A percentile compares a stretch with the other conserved stretches of the same genome.
Conservation (phyloP, 2,797 vertebrate species). For the Champsocephalus esox region DNA sequence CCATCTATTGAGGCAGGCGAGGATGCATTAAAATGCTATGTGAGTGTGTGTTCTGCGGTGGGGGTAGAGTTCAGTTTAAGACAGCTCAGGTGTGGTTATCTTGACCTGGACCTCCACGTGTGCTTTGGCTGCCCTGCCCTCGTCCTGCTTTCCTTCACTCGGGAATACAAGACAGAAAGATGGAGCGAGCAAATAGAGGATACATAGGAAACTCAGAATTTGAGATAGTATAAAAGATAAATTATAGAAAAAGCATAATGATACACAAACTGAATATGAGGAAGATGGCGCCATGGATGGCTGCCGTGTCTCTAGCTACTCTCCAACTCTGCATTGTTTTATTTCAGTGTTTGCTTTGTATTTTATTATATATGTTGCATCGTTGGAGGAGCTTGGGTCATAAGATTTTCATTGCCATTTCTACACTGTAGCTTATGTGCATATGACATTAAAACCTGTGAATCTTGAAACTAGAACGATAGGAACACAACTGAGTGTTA, state of each 20-base stretch:
- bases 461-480: neutral
- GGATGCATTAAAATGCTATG: slow-evolving; percentile 72
- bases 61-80: slow-evolving; percentile 58
- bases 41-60: slow-evolving; percentile 58
- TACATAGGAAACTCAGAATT: slow-evolving; percentile 6
- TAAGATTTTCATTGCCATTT: too few species aligned
- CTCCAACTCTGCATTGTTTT: too few species aligned
- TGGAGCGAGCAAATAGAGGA: slow-evolving; percentile 7
- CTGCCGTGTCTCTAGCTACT: too few species aligned
- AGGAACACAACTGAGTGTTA: neutral
- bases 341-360: too few species aligned
- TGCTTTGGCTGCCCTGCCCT: slow-evolving; percentile 52
- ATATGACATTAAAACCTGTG: too few species aligned
- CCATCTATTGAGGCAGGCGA: slow-evolving; percentile 51
- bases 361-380: too few species aligned
- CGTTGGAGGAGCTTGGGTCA: too few species aligned
- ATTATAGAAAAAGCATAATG: neutral
- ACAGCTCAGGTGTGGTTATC: slow-evolving; percentile 67
- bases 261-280: slow-evolving; percentile 8
- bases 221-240: neutral
- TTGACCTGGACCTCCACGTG: slow-evolving; percentile 68
- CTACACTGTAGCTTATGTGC: too few species aligned
- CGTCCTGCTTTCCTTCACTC: slow-evolving; percentile 25
- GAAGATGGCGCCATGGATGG: too few species aligned
- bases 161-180: neutral